Evolutionary conservation across 2,797 vertebrate species (phyloP), one percentile per base, ranked within the genome.

Genomic region (Eulemur mongoz): DNA sequence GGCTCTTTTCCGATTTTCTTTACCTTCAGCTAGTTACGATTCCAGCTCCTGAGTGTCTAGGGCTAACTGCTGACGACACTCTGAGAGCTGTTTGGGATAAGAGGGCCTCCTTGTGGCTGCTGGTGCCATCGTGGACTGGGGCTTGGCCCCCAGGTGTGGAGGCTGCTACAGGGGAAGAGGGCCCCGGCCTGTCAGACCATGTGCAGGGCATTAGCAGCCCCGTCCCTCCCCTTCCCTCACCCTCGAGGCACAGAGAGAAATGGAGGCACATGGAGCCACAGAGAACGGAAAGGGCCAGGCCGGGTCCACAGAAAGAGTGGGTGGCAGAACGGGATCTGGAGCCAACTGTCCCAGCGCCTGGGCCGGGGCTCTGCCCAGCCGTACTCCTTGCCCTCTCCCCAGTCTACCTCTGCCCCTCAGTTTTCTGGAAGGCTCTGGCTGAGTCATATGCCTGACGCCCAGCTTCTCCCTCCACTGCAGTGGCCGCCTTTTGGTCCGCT

Each of bases 31-130:
- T 70, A 63, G 48, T 94, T 59, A 32, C n/a, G 69, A 85, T 92
- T 97, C 97, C 95, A 94, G 91, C 95, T 97, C 93, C 89, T 69
- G 35, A 61, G 50, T 54, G 89, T 89, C 86, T 96, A 86, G 80
- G 63, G 92, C 87, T 96, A 90, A 93, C 95, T 67, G 97, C 92
- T 83, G 96, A 91, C 93, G 94, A 87, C 91, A 92, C 76, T 88
- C 82, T 52, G 73, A 93, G 89, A 98, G 65, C 81, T 11, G 52
- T 97, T 92, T 84, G 67, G 83, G 97, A 85, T 96, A 92, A 94
- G 96, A 97, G 97, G 70, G 82, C 67, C 95, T 98, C 97, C 92
- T 73, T 96, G 91, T 93, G 96, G 84, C 52, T 82, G 0, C 93
- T 40, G 61, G 38, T 23, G 40, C 30, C 22, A 54, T 72, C 9